Evolutionary conservation across 1,140 invertebrate species (phyloP), one percentile per base, ranked within the genome.

Genomic region (Stenopsyche tienmushanensis): DNA sequence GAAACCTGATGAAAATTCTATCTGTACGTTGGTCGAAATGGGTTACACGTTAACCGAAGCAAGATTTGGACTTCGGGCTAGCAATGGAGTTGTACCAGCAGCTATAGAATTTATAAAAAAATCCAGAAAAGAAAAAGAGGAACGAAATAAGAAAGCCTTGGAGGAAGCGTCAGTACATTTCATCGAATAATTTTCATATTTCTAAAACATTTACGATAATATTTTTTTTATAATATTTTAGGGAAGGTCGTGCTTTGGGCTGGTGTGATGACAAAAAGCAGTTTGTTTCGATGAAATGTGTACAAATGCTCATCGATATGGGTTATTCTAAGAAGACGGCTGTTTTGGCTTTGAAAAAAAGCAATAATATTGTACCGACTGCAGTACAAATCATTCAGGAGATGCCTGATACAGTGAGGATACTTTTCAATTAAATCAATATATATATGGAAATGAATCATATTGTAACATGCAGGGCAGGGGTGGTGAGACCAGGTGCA

Each of bases 81-180:
- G 82, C 45, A 72, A 75, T 20, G 86, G 86, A 0, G 78, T 86
- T 75, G 72, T 88, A 0, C 80, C 85, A 60, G 71, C 70, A 2
- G 88, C 90, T 1, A 83, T 88, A 8, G 81, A 83, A 47, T 84
- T 84, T 65, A 88, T 92, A 34, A 82, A 84, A 20, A 80, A 84
- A 42, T 77, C 79, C 18, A 76, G 81, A 18, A 72, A 83, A 64
- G 80, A 86, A 72, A 75, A 83, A 34, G 66, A 73, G 42, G 77
- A 84, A 71, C 76, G 80, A 3, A 75, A 79, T 50, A 78, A 80
- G 52, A 80, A 82, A 66, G 82, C 83, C 0, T 74, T 78, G 72
- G 77, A 74, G 66, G 82, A 83, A 79, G 80, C 73, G 72, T 64
- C 24, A 45, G 52, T 67, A 54, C n/a, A 64, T 60, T 3, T 26